Evolutionary conservation across 1,140 invertebrate species (phyloP).

Genomic region (Apocrypta bakeri): DNA sequence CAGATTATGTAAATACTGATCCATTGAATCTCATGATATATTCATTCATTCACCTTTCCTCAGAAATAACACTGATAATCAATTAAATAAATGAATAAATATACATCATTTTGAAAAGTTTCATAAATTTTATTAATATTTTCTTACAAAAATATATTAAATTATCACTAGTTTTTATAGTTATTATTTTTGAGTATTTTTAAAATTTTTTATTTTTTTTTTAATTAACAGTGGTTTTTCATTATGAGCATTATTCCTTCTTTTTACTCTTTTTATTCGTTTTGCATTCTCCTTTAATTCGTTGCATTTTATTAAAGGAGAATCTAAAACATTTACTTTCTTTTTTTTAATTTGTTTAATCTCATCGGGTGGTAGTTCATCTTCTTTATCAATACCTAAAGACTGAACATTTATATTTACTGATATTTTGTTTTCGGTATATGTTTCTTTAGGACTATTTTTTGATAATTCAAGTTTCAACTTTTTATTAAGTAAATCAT

Average conservation of each 20-base stretch:
- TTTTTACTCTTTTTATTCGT: slow-evolving; percentile 2
- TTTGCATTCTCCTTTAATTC: neutral
- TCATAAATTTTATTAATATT: slow-evolving; percentile 48
- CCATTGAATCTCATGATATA: slow-evolving; percentile 55
- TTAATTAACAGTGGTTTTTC: slow-evolving; percentile 13
- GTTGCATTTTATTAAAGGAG: neutral
- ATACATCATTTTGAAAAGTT: slow-evolving; percentile 35
- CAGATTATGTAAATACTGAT: slow-evolving; percentile 65
- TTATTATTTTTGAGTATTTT: slow-evolving; percentile 22
- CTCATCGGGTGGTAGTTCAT: too few relatives aligned
- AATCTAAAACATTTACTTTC: slow-evolving; percentile 6
- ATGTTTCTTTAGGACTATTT: neutral
- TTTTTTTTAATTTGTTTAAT: slow-evolving; percentile 28
- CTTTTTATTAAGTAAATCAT: slow-evolving; percentile 37
- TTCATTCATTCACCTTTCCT: slow-evolving; percentile 50
- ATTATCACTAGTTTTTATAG: neutral
- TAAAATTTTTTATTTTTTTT: slow-evolving; percentile 28
- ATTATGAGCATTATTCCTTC: neutral
- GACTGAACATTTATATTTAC: too few relatives aligned
- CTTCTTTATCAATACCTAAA: too few relatives aligned
- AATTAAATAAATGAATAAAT: slow-evolving; percentile 40
- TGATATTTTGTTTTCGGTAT: slow-evolving; percentile 18
- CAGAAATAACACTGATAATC: slow-evolving; percentile 47
- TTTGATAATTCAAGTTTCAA: slow-evolving; percentile 25
- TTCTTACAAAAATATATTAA: slow-evolving; percentile 24